These are phyloP conservation scores for Phocoena sinus DNA, from an alignment of 2,113 vertebrate species.

Conservation along the genomic window DNA sequence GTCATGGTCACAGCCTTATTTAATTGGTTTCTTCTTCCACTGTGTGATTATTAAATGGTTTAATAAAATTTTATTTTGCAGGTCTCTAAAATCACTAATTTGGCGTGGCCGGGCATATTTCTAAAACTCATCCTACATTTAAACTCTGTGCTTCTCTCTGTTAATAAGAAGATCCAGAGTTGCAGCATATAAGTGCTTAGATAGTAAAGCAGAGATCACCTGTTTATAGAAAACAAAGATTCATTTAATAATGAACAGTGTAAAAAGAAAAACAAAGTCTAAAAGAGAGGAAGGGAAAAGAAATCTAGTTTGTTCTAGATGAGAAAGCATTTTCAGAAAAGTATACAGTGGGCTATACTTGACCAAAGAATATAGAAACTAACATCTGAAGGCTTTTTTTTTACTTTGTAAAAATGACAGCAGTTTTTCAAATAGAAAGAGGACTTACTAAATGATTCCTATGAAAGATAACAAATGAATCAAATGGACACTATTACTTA, in stretches of 20 bases:
- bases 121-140: constrained; percentile 21
- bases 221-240: constrained; percentile 38
- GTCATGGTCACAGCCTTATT: constrained; percentile 64
- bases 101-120: constrained; percentile 15
- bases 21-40: constrained; percentile 32
- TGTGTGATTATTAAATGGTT: constrained; percentile 34
- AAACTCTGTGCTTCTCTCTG: background rate
- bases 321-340: background rate
- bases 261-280: background rate
- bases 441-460: background rate
- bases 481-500: background rate
- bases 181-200: background rate
- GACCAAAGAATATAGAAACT: background rate
- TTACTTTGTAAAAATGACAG: background rate
- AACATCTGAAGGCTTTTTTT: background rate
- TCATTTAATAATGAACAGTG: background rate
- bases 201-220: background rate
- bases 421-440: background rate
- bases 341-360: background rate
- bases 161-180: background rate
- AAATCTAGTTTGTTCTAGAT: background rate
- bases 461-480: background rate
- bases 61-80: constrained; percentile 64
- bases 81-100: constrained; percentile 50
- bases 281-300: background rate